Evolutionary conservation across 2,113 vertebrate species (phyloP).

Genomic region (Peucedramus taeniatus): DNA sequence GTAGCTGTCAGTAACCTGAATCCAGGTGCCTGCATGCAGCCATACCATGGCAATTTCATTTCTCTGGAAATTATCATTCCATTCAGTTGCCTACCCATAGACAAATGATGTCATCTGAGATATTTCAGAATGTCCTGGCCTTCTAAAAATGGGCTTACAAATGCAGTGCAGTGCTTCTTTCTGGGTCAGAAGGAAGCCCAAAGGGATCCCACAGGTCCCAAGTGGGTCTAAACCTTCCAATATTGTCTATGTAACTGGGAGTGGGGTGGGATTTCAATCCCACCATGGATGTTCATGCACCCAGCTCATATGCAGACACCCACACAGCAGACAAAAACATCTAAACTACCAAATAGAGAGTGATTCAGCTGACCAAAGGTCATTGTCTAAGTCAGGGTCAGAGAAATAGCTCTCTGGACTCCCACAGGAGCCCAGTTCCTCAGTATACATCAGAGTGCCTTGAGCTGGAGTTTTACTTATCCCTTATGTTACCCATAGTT

Average conservation of each 20-base stretch:
- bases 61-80: neutral
- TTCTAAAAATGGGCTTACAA: neutral
- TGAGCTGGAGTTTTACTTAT: neutral
- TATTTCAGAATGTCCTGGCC: neutral
- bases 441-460: neutral
- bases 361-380: neutral
- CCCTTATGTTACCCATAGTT: neutral
- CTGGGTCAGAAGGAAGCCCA: neutral
- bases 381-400: neutral
- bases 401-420: neutral
- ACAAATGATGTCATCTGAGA: neutral
- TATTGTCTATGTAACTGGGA: neutral
- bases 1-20: neutral
- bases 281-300: neutral
- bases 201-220: neutral
- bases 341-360: neutral
- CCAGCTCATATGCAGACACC: neutral
- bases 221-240: neutral
- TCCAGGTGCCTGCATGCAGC: neutral
- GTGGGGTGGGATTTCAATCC: neutral
- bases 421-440: neutral
- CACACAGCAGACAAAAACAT: neutral
- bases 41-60: accelerated
- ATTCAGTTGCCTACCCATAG: neutral
- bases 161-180: neutral